Evolutionary conservation across 2,797 vertebrate genomes (phyloP).

Genomic region (Liasis olivaceus): DNA sequence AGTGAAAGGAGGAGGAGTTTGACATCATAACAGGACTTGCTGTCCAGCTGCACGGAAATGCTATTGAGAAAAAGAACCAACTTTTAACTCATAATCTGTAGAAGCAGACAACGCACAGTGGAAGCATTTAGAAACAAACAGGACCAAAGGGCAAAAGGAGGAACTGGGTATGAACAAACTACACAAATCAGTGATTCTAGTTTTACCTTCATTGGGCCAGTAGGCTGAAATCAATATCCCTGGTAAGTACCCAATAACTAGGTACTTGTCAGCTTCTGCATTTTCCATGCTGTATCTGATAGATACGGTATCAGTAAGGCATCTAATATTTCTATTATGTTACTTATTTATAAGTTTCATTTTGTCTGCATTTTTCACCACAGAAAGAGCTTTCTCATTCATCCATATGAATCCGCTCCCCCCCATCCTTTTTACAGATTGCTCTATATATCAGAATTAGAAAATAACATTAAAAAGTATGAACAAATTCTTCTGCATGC

Average conservation of each 20-base stretch:
- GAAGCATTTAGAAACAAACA: constrained; percentile 24
- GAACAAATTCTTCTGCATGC: neutral
- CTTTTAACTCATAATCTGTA: constrained; percentile 6
- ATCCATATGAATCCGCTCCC: neutral
- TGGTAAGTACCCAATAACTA: neutral
- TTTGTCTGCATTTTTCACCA: neutral
- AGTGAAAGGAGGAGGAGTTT: neutral
- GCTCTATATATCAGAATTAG: neutral
- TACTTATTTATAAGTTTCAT: neutral
- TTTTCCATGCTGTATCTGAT: neutral
- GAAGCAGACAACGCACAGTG: constrained; percentile 45
- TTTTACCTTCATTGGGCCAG: neutral
- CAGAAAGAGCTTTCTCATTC: neutral
- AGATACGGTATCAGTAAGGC: neutral
- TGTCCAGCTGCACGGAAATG: neutral
- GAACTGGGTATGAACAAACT: neutral
- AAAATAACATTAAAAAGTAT: constrained; percentile 8
- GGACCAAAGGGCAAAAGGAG: neutral
- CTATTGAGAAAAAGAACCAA: constrained; percentile 26
- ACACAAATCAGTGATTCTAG: constrained; percentile 35
- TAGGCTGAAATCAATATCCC: neutral
- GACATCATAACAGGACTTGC: neutral
- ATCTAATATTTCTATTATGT: neutral
- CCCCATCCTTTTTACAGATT: neutral
- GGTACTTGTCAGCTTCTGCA: neutral